These are phyloP conservation scores for Eudemis profundana DNA, from an alignment of 2,888 invertebrate species.

Conservation along the genomic window DNA sequence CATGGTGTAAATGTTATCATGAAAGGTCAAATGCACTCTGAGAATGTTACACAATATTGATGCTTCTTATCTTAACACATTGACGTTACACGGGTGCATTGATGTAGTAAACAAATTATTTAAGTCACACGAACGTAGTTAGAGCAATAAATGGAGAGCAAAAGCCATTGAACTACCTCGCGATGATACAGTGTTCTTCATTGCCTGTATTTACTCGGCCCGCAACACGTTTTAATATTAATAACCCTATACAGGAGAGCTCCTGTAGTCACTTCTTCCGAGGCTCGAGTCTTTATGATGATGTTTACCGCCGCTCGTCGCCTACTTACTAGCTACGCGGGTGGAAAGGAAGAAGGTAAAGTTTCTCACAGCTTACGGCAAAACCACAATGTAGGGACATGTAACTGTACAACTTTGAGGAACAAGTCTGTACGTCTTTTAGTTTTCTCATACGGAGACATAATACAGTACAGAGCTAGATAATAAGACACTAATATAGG, in stretches of 20 bases:
- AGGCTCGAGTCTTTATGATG: conserved; percentile 72
- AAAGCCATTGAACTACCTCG: conserved; percentile 61
- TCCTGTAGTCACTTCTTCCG: conserved; percentile 65
- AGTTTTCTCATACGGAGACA: not conserved
- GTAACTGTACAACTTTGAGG: conserved; percentile 32
- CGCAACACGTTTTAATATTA: conserved; percentile 77
- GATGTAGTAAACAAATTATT: conserved; percentile 28
- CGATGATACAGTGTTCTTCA: conserved; percentile 56
- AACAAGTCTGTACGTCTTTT: conserved; percentile 5
- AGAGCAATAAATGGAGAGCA: conserved; percentile 48
- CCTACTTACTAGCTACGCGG: conserved; percentile 53
- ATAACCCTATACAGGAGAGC: conserved; percentile 74
- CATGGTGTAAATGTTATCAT: conserved; percentile 1
- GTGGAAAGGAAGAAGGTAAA: conserved; percentile 56
- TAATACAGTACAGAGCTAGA: too few species aligned
- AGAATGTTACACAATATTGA: conserved; percentile 14
- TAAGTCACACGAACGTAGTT: conserved; percentile 17
- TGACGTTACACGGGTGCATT: conserved; percentile 1
- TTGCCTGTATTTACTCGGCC: conserved; percentile 69
- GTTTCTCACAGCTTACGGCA: conserved; percentile 53
- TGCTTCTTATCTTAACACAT: conserved; percentile 2
- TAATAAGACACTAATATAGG: too few species aligned
- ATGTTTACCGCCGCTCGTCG: conserved; percentile 74
- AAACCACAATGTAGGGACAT: conserved; percentile 34
- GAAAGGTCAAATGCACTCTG: conserved; percentile 27